Evolutionary conservation across 1,140 invertebrate species (phyloP), one percentile per base, ranked within the genome.

Genomic region (Musca vetustissima): DNA sequence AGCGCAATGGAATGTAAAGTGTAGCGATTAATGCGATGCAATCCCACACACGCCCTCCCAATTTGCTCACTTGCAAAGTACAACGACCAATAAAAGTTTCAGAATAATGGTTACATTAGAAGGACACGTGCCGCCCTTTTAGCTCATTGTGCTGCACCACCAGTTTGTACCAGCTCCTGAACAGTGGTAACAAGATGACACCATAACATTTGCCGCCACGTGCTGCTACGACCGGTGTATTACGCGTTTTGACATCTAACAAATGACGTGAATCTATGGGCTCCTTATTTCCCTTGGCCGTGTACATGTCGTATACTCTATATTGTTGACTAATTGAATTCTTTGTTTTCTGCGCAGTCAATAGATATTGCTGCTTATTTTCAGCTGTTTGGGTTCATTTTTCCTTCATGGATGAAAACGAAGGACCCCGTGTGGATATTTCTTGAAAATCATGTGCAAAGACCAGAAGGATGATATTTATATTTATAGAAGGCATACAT

Each of bases 61-160:
- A 61, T 61, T 61, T 61, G 36, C 57, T 32, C 32, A 36, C 36
- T 43, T 4, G 4, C 36, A 13, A 6, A 43, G 36, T 8, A 43
- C 6, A 8, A 11, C 6, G 11, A 17, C 17, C 7, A 52, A 52
- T 52, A 21, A 21, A 21, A 2, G 57, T 61, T 61, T n/a, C 21
- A 43, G 36, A 61, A 36, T 61, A 61, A 61, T 61, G 57, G 57
- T 43, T 43, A 61, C 57, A 61, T 36, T 61, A 36, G n/a, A 21
- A 43, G 13, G 57, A 21, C 57, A 61, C 57, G 57, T 61, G 57
- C 36, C 57, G 36, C 11, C 36, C 36, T 43, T 36, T 61, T 61
- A 17, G 57, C 3, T 19, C 57, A 61, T 61, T 61, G 36, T 19
- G 17, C 19, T 19, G 17, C 19, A 15, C 22, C 28, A 13, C 28